Base-by-base conservation (phyloP, 2,797 vertebrate genomes). In the Coilia nasus region DNA sequence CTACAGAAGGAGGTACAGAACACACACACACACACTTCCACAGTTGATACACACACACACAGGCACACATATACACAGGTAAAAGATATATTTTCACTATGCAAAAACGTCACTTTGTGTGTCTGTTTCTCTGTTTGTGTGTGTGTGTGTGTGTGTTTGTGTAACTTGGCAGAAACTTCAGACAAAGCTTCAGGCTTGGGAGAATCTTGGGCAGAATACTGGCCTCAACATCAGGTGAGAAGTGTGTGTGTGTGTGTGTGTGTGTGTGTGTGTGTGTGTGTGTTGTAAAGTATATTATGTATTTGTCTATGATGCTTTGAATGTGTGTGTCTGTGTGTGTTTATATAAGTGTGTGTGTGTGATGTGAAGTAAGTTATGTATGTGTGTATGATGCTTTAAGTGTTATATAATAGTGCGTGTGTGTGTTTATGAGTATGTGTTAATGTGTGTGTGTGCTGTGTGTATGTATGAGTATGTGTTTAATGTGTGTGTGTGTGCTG, bases 221-320 rank as follows among this genome's bases (percentile, higher is more conserved):
- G 97, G 97, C 88, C 93, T 99, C 87, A 97, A 94, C 90, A 97
- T 99, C 92, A 97, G 96, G 98, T 99, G 91, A 87, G 96, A n/a
- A 31, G 46, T 21, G 7, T n/a, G 57, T 28, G 2, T 62, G 0
- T 57, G 44, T n/a, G n/a, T 71, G 41, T 67, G 50, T 60, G 57
- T 84, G 50, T 60, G 21, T 35, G n/a, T 50, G 82, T 19, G 59
- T 14, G 12, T 21, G 71, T 89, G 87, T 83, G 50, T 54, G 50
- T 54, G 50, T 47, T 54, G 50, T 1, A 7, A n/a, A n/a, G 46
- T 47, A 10, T 47, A 10, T 47, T 3, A 10, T 47, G 46, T 47
- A 10, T n/a, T n/a, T 47, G 46, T 47, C 4, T 47, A 10, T 46
- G 6, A 21, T 81, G 21, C 3, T 46, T 2, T 23, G 25, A 21